Conservation (phyloP, 2,113 vertebrate species). For the Patagioenas fasciata region DNA sequence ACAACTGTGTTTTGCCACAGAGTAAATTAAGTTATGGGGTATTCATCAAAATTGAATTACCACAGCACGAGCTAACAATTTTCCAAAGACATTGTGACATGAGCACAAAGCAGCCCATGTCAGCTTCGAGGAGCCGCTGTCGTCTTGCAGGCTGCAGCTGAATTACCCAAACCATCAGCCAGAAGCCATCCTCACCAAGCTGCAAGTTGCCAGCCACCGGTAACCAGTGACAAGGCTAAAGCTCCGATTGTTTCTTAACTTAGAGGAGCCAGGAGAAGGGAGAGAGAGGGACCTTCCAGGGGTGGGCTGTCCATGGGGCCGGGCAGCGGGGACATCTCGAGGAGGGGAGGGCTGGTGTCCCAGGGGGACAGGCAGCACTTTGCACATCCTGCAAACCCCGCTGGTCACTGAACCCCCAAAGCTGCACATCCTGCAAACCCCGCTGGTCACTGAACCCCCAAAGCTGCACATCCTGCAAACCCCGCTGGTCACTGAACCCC, state of each 20-base stretch:
- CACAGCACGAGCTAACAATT: slow-evolving; percentile 7
- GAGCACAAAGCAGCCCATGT: slow-evolving; percentile 54
- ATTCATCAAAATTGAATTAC: slow-evolving; percentile 62
- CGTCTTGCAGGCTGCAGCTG: slow-evolving; percentile 31
- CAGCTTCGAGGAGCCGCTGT: background rate
- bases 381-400: background rate
- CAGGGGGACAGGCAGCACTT: background rate
- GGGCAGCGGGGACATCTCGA: background rate
- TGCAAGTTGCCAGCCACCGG: slow-evolving; percentile 34
- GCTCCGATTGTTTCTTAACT: background rate
- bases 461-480: no score
- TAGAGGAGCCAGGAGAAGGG: background rate
- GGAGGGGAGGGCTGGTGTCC: background rate
- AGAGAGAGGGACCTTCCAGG: background rate
- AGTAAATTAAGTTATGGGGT: slow-evolving; percentile 50
- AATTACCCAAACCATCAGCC: slow-evolving; percentile 45
- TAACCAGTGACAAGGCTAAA: background rate
- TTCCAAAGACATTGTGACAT: slow-evolving; percentile 49
- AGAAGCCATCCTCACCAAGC: slow-evolving; percentile 10
- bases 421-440: no score
- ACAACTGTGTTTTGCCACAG: slow-evolving; percentile 50
- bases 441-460: no score
- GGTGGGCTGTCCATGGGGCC: background rate
- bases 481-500: no score
- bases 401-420: no score